phyloP scores from a whole-genome alignment of 2,113 vertebrate species.

The Nematolebias whitei region DNA sequence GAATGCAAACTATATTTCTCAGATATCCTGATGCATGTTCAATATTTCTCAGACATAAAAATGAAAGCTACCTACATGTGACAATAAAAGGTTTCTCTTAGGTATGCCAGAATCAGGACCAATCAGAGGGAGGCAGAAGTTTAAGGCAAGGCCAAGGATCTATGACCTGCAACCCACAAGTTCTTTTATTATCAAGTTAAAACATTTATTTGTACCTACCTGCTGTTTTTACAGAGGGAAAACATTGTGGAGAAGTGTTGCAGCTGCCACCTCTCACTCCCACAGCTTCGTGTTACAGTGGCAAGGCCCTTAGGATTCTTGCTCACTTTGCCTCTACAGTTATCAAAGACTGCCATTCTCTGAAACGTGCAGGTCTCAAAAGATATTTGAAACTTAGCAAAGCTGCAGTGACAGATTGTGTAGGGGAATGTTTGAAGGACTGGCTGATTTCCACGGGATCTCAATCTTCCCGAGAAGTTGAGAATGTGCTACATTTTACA shows the following conservation, averaged over 20 bases:
- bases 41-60: too few relatives aligned
- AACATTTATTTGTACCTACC: slow-evolving; percentile 4
- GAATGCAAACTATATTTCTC: background rate
- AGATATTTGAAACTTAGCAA: slow-evolving; percentile 51
- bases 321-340: slow-evolving; percentile 37
- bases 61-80: too few relatives aligned
- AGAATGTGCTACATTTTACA: slow-evolving; percentile 21
- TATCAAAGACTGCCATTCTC: slow-evolving; percentile 41
- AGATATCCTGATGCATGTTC: too few relatives aligned
- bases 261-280: slow-evolving; percentile 41
- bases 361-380: slow-evolving; percentile 37
- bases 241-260: slow-evolving; percentile 14
- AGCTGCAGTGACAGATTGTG: slow-evolving; percentile 38
- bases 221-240: slow-evolving; percentile 19
- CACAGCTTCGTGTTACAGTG: slow-evolving; percentile 11
- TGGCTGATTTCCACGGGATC: slow-evolving; percentile 25
- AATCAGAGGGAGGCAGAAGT: background rate
- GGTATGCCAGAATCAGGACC: slow-evolving; percentile 2
- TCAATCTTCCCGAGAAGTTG: slow-evolving; percentile 24
- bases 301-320: slow-evolving; percentile 14
- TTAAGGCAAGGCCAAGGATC: slow-evolving; percentile 1
- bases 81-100: background rate
- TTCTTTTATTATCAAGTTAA: background rate
- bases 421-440: slow-evolving; percentile 5
- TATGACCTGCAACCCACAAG: background rate